phyloP scores from a whole-genome alignment of 2,888 invertebrate species.

The Copidosoma aretas region DNA sequence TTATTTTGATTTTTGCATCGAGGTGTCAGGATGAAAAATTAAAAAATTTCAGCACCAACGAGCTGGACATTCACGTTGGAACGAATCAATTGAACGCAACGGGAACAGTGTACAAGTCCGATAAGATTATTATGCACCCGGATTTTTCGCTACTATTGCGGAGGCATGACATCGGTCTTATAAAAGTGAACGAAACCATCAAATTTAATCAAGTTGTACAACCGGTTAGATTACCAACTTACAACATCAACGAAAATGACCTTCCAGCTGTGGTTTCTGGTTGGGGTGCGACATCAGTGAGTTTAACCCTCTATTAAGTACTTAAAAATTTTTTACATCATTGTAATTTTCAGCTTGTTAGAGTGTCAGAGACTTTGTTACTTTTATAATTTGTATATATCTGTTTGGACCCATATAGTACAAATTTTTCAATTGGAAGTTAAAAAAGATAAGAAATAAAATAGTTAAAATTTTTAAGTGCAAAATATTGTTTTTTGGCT shows the following conservation, averaged over 20 bases:
- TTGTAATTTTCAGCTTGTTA: too few species aligned
- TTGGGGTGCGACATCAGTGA: constrained; percentile 19
- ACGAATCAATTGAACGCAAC: constrained; percentile 4
- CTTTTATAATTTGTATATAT: too few species aligned
- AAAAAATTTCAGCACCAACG: constrained; percentile 52
- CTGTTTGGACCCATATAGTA: too few species aligned
- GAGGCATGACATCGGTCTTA: constrained; percentile 16
- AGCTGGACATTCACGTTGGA: constrained; percentile 3
- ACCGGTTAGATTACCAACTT: constrained; percentile 3
- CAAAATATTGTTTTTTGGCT: too few species aligned
- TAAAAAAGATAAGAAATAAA: too few species aligned
- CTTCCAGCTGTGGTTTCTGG: constrained; percentile 10
- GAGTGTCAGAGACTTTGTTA: too few species aligned
- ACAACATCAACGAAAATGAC: neutral
- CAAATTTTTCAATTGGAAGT: too few species aligned
- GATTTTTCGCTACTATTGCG: neutral
- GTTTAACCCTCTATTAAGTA: constrained; percentile 12
- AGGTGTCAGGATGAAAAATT: constrained; percentile 16
- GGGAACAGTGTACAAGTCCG: neutral
- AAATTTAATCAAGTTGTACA: neutral
- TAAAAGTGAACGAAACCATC: constrained; percentile 2
- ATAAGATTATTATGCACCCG: constrained; percentile 2
- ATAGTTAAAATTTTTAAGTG: too few species aligned
- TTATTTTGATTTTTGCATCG: neutral
- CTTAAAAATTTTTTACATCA: neutral